Percentiles rank a stretch among this genome's conserved stretches.
These are phyloP conservation scores for Andrena flavipes DNA, from an alignment of 2,888 invertebrate genomes.

Conservation along the genomic window DNA sequence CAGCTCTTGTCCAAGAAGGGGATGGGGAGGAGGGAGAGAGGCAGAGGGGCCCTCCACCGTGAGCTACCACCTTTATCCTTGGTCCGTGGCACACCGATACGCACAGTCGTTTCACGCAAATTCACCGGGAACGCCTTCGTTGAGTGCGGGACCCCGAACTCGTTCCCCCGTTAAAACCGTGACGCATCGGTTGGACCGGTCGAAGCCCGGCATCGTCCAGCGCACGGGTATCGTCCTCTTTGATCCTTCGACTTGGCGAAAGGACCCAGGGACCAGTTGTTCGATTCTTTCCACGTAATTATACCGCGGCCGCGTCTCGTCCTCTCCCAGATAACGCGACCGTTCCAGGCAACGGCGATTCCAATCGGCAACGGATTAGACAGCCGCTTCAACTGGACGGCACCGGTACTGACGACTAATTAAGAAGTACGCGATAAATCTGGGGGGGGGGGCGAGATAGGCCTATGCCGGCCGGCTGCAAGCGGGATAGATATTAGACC, in stretches of 20 bases:
- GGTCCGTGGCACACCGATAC: slow-evolving; percentile 61
- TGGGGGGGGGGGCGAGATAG: slow-evolving; percentile 11
- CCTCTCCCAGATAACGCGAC: slow-evolving; percentile 48
- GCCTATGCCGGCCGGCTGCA: background rate
- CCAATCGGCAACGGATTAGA: slow-evolving; percentile 20
- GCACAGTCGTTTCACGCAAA: slow-evolving; percentile 81
- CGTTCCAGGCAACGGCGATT: slow-evolving; percentile 21
- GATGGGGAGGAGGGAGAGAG: background rate
- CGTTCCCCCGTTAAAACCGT: slow-evolving; percentile 76
- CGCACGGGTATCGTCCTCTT: slow-evolving; percentile 63
- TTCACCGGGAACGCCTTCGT: slow-evolving; percentile 76
- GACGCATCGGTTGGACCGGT: slow-evolving; percentile 74
- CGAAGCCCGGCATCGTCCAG: slow-evolving; percentile 59
- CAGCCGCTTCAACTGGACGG: slow-evolving; percentile 5
- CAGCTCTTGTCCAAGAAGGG: slow-evolving; percentile 16
- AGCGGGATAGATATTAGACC: slow-evolving; percentile 22
- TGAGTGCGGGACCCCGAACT: slow-evolving; percentile 64
- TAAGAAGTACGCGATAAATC: slow-evolving; percentile 61
- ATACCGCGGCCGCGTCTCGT: slow-evolving; percentile 52
- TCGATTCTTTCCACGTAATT: slow-evolving; percentile 71
- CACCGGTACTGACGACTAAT: slow-evolving; percentile 54
- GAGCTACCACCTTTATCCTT: slow-evolving; percentile 73
- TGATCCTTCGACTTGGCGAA: slow-evolving; percentile 69
- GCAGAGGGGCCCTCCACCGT: slow-evolving; percentile 28
- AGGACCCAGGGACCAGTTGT: slow-evolving; percentile 41